A percentile compares a stretch with the other conserved stretches of the same genome.
Conservation (phyloP, 2,113 vertebrate genomes). For the Camelus bactrianus region DNA sequence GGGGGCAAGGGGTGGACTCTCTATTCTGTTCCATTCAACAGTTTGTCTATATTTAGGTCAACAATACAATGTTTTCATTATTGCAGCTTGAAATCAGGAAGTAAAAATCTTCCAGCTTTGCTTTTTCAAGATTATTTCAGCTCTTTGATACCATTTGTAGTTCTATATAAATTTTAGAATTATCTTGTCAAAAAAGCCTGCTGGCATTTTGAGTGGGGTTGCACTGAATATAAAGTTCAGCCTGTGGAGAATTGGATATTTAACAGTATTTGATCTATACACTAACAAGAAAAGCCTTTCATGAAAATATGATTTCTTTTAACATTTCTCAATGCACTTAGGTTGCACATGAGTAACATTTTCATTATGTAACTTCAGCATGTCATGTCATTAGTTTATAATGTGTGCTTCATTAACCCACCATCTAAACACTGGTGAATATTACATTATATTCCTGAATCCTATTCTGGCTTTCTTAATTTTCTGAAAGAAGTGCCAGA, state of each 20-base stretch:
- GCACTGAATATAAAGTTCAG: background rate
- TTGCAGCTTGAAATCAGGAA: background rate
- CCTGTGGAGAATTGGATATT: background rate
- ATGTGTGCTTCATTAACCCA: background rate
- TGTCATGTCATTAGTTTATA: background rate
- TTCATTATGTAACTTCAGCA: slow-evolving; percentile 49
- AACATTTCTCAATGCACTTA: background rate
- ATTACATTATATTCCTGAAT: slow-evolving; percentile 18
- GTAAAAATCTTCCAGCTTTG: slow-evolving; percentile 23
- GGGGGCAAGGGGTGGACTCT: background rate
- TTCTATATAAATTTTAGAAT: slow-evolving; percentile 58
- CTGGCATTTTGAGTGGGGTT: background rate
- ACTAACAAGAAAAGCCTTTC: background rate
- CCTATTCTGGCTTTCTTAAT: slow-evolving; percentile 9
- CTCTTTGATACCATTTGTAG: background rate
- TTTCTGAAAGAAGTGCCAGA: slow-evolving; percentile 50
- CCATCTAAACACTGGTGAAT: slow-evolving; percentile 5
- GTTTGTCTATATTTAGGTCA: background rate
- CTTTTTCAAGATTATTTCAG: slow-evolving; percentile 29
- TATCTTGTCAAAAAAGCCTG: slow-evolving; percentile 35
- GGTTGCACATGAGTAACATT: background rate
- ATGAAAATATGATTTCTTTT: background rate
- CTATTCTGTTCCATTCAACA: background rate
- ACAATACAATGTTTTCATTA: background rate
- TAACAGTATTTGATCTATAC: background rate